Percentiles rank a stretch among this genome's conserved stretches.
These are phyloP conservation scores for Theonella swinhoei DNA, from an alignment of 37 sponge, comb jelly and placozoan genomes.

Conservation along the genomic window DNA sequence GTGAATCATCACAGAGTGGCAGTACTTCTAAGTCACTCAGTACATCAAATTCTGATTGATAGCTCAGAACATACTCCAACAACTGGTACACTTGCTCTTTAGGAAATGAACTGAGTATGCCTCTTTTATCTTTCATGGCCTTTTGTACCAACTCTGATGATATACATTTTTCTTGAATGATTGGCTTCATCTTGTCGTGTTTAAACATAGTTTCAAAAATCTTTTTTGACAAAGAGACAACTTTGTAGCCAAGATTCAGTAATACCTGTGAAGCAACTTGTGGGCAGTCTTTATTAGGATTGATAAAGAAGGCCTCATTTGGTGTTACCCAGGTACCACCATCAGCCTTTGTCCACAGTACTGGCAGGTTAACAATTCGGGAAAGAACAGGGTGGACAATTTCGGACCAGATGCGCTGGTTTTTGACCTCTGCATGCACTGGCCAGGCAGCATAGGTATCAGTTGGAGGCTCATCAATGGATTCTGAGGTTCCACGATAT, in stretches of 20 bases:
- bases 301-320: conserved; percentile 10
- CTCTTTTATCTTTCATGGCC: neutral
- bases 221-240: conserved; percentile 43
- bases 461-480: too few relatives aligned
- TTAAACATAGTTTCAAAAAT: conserved; percentile 16
- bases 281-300: neutral
- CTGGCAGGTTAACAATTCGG: neutral
- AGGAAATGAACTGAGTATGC: neutral
- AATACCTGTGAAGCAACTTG: conserved; percentile 16
- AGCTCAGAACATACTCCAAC: conserved; percentile 32
- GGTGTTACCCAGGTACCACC: conserved; percentile 57
- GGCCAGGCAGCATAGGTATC: conserved; percentile 69
- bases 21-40: conserved; percentile 15
- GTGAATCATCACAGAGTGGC: conserved; percentile 8
- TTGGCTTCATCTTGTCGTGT: neutral
- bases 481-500: conserved; percentile 19
- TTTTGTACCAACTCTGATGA: conserved; percentile 25
- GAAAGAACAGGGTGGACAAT: conserved; percentile 25
- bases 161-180: neutral
- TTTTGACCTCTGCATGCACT: conserved; percentile 14
- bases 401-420: conserved; percentile 34
- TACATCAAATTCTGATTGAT: neutral
- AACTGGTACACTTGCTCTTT: conserved; percentile 13
- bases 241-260: neutral
- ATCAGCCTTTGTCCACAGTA: conserved; percentile 57